Evolutionary conservation across 2,797 vertebrate genomes (phyloP).

Genomic region (Valencia hispanica): DNA sequence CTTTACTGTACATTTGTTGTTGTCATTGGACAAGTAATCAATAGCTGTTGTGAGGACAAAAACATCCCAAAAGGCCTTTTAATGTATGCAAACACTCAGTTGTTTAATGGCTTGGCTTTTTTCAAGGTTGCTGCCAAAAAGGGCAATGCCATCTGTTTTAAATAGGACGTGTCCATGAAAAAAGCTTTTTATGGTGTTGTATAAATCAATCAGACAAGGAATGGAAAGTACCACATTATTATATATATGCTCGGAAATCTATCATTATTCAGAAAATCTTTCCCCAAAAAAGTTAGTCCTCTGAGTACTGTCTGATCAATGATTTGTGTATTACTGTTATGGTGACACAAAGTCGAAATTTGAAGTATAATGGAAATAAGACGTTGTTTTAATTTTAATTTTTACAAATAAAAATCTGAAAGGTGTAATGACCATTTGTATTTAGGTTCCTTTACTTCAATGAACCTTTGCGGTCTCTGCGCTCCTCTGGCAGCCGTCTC

Average conservation of each 20-base stretch:
- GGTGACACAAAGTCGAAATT: too few species aligned
- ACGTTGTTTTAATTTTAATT: not conserved
- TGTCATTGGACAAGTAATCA: conserved; percentile 66
- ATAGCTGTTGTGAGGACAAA: conserved; percentile 60
- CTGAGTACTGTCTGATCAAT: not conserved
- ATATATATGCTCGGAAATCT: conserved; percentile 61
- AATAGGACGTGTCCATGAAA: conserved; percentile 62
- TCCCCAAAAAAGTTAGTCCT: conserved; percentile 6
- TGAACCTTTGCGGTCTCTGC: too few species aligned
- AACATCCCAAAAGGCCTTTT: conserved; percentile 58
- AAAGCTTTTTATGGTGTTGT: conserved; percentile 59
- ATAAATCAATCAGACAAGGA: conserved; percentile 69
- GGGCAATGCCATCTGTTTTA: conserved; percentile 67
- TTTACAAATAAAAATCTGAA: not conserved
- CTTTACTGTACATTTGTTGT: conserved; percentile 45
- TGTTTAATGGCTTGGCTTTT: conserved; percentile 63
- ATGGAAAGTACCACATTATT: conserved; percentile 54
- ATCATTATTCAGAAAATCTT: conserved; percentile 53
- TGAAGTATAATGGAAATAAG: not conserved
- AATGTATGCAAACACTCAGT: conserved; percentile 57
- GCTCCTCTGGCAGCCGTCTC: too few species aligned
- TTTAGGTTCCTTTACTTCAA: not conserved
- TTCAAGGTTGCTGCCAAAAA: conserved; percentile 61
- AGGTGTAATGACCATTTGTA: not conserved
- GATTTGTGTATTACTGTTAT: not conserved